Conservation (phyloP, 2,888 invertebrate genomes). For the Pseudoips prasinana region DNA sequence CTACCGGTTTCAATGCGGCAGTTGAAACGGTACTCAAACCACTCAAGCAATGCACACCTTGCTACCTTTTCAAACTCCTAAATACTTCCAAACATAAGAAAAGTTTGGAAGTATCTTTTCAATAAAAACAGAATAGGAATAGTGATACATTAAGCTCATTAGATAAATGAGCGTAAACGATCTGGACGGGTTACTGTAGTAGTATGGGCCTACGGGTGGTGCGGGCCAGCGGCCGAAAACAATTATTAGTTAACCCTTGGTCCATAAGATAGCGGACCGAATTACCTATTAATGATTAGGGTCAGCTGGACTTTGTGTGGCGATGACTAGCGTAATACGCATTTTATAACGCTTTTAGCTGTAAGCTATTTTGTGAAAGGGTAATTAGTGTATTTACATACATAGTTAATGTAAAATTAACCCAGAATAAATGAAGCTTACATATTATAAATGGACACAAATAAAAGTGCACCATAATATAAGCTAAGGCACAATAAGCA, state of each 20-base stretch:
- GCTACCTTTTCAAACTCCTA: too few species aligned
- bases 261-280: slow-evolving; percentile 43
- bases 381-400: not conserved
- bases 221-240: slow-evolving; percentile 41
- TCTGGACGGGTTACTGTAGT: slow-evolving; percentile 40
- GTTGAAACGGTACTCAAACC: too few species aligned
- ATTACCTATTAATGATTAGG: slow-evolving; percentile 46
- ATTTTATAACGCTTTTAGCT: slow-evolving; percentile 8
- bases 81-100: too few species aligned
- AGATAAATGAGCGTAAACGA: slow-evolving; percentile 45
- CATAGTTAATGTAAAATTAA: too few species aligned
- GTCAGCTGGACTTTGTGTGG: slow-evolving; percentile 18
- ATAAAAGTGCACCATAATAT: too few species aligned
- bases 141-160: slow-evolving; percentile 45
- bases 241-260: slow-evolving; percentile 51
- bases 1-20: too few species aligned
- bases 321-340: slow-evolving; percentile 17
- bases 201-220: not conserved
- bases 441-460: too few species aligned
- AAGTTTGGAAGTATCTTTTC: too few species aligned
- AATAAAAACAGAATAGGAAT: too few species aligned
- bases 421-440: too few species aligned
- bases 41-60: too few species aligned
- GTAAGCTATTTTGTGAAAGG: slow-evolving; percentile 6
- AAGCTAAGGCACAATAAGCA: too few species aligned